phyloP scores from a whole-genome alignment of 2,113 vertebrate species.

The Meleagris gallopavo region DNA sequence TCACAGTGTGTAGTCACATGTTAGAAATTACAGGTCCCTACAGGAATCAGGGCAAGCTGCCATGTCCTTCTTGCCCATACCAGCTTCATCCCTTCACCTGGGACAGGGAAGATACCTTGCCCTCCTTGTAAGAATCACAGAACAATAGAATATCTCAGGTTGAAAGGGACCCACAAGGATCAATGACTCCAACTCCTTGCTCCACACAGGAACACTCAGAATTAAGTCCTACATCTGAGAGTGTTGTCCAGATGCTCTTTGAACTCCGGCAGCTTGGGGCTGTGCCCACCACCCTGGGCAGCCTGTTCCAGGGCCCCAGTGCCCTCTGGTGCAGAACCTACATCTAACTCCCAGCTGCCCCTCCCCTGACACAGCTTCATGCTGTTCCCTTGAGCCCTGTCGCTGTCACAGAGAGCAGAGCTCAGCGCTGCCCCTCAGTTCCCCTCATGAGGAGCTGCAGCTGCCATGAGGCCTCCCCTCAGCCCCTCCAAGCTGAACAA shows the following conservation, averaged over 20 bases:
- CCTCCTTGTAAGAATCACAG: background rate
- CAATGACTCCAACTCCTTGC: no score
- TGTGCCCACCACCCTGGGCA: background rate
- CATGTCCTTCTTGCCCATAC: background rate
- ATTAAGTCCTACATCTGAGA: background rate
- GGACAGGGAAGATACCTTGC: background rate
- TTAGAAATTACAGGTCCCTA: background rate
- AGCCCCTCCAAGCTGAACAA: no score
- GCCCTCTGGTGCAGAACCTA: background rate
- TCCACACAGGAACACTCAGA: background rate
- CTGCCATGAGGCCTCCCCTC: no score
- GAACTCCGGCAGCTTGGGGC: background rate
- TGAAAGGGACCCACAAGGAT: no score
- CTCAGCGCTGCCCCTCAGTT: no score
- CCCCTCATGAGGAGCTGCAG: no score
- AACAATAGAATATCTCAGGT: no score
- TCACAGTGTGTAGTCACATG: background rate
- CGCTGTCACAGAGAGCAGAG: no score
- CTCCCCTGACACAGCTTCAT: background rate
- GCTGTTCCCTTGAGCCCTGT: background rate
- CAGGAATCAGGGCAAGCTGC: background rate
- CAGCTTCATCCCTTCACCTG: background rate
- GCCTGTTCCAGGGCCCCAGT: background rate
- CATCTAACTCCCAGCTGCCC: background rate
- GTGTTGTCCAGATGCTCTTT: background rate